A percentile compares a stretch with the other conserved stretches of the same genome.
Evolutionary conservation across 2,888 invertebrate species (phyloP).

Genomic region (Xylota segnis): DNA sequence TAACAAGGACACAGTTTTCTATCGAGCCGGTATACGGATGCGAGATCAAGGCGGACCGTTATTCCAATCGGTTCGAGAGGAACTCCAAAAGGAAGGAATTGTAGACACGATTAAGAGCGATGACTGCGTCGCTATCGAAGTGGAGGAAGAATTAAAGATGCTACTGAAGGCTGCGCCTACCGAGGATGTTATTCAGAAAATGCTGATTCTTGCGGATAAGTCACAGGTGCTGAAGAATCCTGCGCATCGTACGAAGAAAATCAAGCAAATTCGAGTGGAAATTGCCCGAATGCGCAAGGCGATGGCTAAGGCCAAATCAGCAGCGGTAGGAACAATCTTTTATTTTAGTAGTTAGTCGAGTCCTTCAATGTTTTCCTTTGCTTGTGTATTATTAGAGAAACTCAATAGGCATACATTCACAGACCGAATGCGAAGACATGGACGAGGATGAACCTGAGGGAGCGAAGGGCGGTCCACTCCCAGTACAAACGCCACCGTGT

Average conservation of each 20-base stretch:
- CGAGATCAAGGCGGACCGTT: constrained; percentile 93
- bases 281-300: constrained; percentile 86
- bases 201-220: constrained; percentile 88
- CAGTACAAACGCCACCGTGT: constrained; percentile 83
- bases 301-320: constrained; percentile 81
- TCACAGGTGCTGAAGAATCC: constrained; percentile 87
- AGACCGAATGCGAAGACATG: constrained; percentile 82
- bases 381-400: constrained; percentile 40
- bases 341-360: neutral
- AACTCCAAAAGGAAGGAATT: constrained; percentile 85
- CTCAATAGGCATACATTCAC: constrained; percentile 79
- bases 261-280: constrained; percentile 86
- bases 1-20: constrained; percentile 97
- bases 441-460: constrained; percentile 78
- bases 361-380: neutral
- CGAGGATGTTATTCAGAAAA: constrained; percentile 82
- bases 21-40: constrained; percentile 95
- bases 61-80: constrained; percentile 91
- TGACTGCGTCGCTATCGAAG: constrained; percentile 86
- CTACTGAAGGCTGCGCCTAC: constrained; percentile 82
- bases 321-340: constrained; percentile 79
- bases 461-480: constrained; percentile 57
- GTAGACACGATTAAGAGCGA: constrained; percentile 83
- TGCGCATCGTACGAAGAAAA: constrained; percentile 86
- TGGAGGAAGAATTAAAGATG: constrained; percentile 86